These are phyloP conservation scores for Anoncus sp. DNA, from an alignment of 2,888 invertebrate genomes.

Conservation along the genomic window DNA sequence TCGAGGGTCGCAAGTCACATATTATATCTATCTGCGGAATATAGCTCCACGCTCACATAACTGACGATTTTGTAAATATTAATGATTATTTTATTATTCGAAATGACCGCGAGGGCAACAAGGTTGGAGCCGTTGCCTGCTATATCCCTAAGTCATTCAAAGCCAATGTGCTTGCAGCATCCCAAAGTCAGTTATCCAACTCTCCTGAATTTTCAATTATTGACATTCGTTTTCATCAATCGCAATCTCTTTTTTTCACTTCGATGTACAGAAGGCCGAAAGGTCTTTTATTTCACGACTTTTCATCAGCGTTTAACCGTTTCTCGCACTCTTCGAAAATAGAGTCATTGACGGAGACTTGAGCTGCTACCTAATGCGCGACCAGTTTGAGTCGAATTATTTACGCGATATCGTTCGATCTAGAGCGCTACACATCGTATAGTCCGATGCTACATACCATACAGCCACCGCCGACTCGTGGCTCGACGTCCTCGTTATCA, in stretches of 20 bases:
- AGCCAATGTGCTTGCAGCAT: background rate
- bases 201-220: background rate
- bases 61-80: background rate
- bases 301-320: background rate
- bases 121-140: conserved; percentile 37
- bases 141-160: conserved; percentile 41
- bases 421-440: background rate
- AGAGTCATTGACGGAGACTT: background rate
- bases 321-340: background rate
- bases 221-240: background rate
- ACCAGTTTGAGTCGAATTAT: background rate
- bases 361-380: background rate
- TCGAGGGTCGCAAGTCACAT: background rate
- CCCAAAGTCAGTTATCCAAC: background rate
- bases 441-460: background rate
- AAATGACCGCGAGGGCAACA: background rate
- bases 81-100: background rate
- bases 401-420: background rate
- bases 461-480: background rate
- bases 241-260: background rate
- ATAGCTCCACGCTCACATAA: conserved; percentile 1
- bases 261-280: background rate
- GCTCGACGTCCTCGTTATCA: background rate
- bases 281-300: background rate
- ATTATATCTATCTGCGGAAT: conserved; percentile 22